phyloP scores from a whole-genome alignment of 2,113 vertebrate genomes.

The Varanus salvator region DNA sequence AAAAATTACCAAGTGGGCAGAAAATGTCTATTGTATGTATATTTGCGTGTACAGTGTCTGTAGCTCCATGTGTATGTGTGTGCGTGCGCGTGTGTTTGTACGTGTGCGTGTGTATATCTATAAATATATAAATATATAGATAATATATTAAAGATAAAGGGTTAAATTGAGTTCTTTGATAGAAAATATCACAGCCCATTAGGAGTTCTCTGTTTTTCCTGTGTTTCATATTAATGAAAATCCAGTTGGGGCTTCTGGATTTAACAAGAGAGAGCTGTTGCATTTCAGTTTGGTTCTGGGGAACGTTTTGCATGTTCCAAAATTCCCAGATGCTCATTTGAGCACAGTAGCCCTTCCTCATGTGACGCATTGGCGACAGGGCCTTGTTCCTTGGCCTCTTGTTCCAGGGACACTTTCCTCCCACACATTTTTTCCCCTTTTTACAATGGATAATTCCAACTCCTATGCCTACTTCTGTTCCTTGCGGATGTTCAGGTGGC shows the following conservation, averaged over 20 bases:
- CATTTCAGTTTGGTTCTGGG: neutral
- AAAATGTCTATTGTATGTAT: conserved; percentile 82
- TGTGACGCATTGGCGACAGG: neutral
- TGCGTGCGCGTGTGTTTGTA: conserved; percentile 75
- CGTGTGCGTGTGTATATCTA: conserved; percentile 81
- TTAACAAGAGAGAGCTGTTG: neutral
- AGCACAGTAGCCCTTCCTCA: no score
- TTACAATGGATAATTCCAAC: neutral
- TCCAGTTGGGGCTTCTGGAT: neutral
- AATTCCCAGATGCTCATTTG: neutral
- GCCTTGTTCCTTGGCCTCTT: neutral
- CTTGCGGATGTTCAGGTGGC: neutral
- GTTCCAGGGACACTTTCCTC: neutral
- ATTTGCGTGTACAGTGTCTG: conserved; percentile 84
- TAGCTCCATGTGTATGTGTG: conserved; percentile 69
- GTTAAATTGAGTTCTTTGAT: conserved; percentile 77
- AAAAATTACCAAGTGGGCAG: conserved; percentile 70
- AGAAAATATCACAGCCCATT: conserved; percentile 78
- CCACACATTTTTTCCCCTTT: no score
- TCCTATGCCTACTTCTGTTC: neutral
- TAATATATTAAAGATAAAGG: conserved; percentile 80
- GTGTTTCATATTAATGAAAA: conserved; percentile 76
- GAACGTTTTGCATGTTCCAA: neutral
- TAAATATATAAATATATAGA: conserved; percentile 77
- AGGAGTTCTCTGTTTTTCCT: conserved; percentile 56